A percentile compares a stretch with the other conserved stretches of the same genome.
phyloP scores from a whole-genome alignment of 2,797 vertebrate species.

The Morus bassanus region DNA sequence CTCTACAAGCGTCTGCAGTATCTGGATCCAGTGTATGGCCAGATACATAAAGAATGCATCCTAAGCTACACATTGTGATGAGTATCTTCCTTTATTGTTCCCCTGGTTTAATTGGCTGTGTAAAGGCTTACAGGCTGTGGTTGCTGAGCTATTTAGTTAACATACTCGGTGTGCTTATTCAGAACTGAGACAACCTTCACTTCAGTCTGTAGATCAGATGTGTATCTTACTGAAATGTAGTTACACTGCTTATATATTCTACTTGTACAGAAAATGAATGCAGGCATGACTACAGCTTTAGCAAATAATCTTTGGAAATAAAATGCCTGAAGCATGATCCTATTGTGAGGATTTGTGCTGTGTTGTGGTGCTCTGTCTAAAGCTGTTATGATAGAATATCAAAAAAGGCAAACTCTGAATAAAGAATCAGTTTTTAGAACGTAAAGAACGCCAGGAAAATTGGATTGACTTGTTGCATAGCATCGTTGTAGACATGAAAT shows the following conservation, averaged over 20 bases:
- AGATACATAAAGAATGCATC: neutral
- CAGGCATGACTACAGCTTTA: constrained; percentile 1
- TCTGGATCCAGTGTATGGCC: neutral
- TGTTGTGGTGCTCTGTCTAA: neutral
- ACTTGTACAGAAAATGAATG: constrained; percentile 13
- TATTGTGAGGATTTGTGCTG: constrained; percentile 41
- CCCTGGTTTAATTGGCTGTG: neutral
- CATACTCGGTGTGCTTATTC: neutral
- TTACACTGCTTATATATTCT: neutral
- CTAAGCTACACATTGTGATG: fast-evolving
- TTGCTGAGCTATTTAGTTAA: neutral
- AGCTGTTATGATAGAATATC: neutral
- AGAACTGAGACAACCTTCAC: neutral
- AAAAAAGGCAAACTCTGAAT: neutral
- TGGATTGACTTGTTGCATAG: neutral
- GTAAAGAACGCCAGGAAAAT: neutral
- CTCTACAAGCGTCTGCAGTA: neutral
- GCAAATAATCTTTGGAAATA: constrained; percentile 40
- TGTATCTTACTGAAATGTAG: constrained; percentile 6
- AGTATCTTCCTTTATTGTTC: neutral
- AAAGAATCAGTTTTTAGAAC: constrained; percentile 2
- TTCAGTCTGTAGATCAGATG: neutral
- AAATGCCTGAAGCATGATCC: constrained; percentile 34
- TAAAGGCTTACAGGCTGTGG: neutral
- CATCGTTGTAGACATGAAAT: neutral